Evolutionary conservation across 2,113 vertebrate genomes (phyloP).

Genomic region (Oplegnathus fasciatus): DNA sequence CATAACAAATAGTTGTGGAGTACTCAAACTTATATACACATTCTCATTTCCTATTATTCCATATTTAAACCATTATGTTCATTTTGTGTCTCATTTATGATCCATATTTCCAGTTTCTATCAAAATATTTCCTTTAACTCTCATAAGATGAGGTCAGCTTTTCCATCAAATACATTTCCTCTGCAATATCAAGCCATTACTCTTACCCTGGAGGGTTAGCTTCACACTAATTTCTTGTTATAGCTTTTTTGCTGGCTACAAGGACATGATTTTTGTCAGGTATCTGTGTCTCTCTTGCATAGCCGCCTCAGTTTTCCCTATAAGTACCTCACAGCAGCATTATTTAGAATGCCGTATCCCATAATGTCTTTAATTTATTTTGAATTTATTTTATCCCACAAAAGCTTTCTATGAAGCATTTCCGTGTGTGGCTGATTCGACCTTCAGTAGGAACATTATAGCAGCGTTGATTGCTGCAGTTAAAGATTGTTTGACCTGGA

Average conservation of each 20-base stretch:
- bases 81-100: neutral
- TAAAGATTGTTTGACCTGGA: conserved; percentile 47
- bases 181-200: neutral
- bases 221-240: neutral
- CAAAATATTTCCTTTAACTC: neutral
- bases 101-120: neutral
- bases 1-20: no score
- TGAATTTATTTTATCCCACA: neutral
- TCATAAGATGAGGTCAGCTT: neutral
- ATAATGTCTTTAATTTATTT: neutral
- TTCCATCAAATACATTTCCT: conserved; percentile 3
- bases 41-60: neutral
- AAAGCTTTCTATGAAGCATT: conserved; percentile 1
- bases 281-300: neutral
- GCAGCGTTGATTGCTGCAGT: neutral
- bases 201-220: neutral
- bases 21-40: no score
- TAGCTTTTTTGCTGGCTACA: neutral
- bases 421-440: neutral
- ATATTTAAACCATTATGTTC: neutral
- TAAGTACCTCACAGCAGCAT: neutral
- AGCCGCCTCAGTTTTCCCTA: neutral
- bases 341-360: neutral
- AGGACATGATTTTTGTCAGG: neutral
- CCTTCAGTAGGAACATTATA: neutral